Percentiles rank a stretch among this genome's conserved stretches.
Conservation (phyloP, 2,888 invertebrate genomes). For the Acrobasis suavella region DNA sequence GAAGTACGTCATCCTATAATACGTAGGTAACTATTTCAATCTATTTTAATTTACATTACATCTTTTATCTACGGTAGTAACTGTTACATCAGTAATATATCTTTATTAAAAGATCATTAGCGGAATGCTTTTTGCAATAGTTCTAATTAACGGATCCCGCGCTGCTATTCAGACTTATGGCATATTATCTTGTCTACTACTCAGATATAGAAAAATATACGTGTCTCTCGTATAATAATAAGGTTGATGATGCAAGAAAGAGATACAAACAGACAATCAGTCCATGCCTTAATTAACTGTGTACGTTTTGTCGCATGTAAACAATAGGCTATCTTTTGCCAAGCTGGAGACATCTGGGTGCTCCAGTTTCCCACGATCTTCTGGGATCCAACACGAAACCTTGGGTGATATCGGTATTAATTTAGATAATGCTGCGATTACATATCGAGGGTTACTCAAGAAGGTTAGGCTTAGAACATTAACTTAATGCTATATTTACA, state of each 20-base stretch:
- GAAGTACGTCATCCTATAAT: too few relatives aligned
- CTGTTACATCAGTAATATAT: background rate
- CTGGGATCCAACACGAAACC: conserved; percentile 16
- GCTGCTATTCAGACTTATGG: background rate
- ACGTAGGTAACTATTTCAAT: too few relatives aligned
- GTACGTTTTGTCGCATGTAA: conserved; percentile 8
- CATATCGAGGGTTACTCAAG: background rate
- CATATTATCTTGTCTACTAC: background rate
- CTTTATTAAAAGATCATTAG: conserved; percentile 1
- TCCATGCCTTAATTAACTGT: background rate
- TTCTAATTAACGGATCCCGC: conserved; percentile 8
- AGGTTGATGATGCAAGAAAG: conserved; percentile 3
- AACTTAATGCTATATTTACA: background rate
- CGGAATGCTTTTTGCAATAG: conserved; percentile 3
- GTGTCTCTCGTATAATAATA: background rate
- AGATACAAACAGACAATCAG: background rate
- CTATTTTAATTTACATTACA: background rate
- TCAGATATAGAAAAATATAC: background rate
- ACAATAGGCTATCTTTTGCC: conserved; percentile 16
- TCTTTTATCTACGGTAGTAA: background rate
- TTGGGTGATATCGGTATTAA: conserved; percentile 11
- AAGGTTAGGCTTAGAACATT: background rate
- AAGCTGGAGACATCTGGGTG: conserved; percentile 8
- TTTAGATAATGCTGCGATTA: background rate
- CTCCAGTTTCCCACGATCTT: conserved; percentile 19